Conservation (phyloP, 2,888 invertebrate genomes). For the Erebia aethiops region DNA sequence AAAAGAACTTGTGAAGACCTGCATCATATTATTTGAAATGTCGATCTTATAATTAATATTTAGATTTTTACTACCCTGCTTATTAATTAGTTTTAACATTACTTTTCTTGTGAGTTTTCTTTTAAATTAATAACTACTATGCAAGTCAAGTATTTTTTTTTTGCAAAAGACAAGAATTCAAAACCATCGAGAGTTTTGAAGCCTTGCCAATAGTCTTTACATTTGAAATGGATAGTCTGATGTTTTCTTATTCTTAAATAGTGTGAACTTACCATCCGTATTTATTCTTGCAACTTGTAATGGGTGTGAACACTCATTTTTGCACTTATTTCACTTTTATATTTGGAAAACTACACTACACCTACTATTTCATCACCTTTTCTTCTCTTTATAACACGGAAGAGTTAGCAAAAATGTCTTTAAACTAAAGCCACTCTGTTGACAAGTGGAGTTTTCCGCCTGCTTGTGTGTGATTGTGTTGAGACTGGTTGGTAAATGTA, state of each 20-base stretch:
- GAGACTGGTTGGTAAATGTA: slow-evolving; percentile 73
- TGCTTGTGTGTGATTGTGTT: slow-evolving; percentile 77
- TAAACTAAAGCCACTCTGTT: slow-evolving; percentile 70
- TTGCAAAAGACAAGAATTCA: too few species aligned
- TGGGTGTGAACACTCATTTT: background rate
- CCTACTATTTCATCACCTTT: background rate
- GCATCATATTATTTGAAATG: too few species aligned
- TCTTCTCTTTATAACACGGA: background rate
- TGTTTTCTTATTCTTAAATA: background rate
- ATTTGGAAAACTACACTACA: background rate
- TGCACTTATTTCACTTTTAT: slow-evolving; percentile 17
- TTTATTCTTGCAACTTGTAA: background rate
- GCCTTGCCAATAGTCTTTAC: too few species aligned
- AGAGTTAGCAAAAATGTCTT: slow-evolving; percentile 5
- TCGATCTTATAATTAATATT: too few species aligned
- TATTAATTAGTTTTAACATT: too few species aligned
- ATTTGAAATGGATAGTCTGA: too few species aligned
- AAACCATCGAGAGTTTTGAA: too few species aligned
- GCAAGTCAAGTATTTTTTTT: too few species aligned
- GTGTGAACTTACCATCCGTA: background rate
- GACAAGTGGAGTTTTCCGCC: slow-evolving; percentile 85
- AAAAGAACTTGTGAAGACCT: too few species aligned
- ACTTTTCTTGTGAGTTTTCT: too few species aligned
- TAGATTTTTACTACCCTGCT: too few species aligned
- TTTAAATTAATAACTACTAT: too few species aligned